Evolutionary conservation across 2,888 invertebrate genomes (phyloP).

Genomic region (Mamestra brassicae): DNA sequence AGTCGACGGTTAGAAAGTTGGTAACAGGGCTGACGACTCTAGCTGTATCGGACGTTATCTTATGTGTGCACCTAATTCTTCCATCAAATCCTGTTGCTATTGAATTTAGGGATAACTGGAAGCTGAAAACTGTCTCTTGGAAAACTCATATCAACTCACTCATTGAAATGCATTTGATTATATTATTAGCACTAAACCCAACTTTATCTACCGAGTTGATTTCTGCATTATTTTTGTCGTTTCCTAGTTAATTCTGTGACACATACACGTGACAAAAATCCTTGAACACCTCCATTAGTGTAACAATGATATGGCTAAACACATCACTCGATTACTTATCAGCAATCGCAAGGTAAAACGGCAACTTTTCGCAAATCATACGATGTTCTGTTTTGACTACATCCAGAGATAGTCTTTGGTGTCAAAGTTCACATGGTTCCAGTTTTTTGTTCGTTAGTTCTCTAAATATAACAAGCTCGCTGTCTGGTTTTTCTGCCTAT

Average conservation of each 20-base stretch:
- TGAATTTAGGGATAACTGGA: not conserved
- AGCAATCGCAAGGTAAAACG: conserved; percentile 21
- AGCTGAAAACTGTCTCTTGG: not conserved
- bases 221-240: not conserved
- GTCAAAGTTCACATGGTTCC: conserved; percentile 30
- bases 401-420: conserved; percentile 6
- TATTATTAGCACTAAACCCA: not conserved
- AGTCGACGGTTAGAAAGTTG: not conserved
- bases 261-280: conserved; percentile 28
- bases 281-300: conserved; percentile 43
- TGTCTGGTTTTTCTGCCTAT: conserved; percentile 9
- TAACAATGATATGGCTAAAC: conserved; percentile 24
- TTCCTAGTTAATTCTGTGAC: conserved; percentile 18
- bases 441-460: conserved; percentile 4
- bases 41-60: not conserved
- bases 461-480: not conserved
- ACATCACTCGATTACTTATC: conserved; percentile 40
- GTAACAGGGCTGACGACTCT: not conserved
- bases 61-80: not conserved
- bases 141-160: not conserved
- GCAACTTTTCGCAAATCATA: conserved; percentile 42
- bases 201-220: conserved; percentile 3
- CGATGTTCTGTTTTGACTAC: conserved; percentile 50
- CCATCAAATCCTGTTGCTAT: not conserved
- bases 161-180: not conserved